Percentiles rank a stretch among this genome's conserved stretches.
phyloP scores from a whole-genome alignment of 2,888 invertebrate genomes.

The Malacosoma neustria region DNA sequence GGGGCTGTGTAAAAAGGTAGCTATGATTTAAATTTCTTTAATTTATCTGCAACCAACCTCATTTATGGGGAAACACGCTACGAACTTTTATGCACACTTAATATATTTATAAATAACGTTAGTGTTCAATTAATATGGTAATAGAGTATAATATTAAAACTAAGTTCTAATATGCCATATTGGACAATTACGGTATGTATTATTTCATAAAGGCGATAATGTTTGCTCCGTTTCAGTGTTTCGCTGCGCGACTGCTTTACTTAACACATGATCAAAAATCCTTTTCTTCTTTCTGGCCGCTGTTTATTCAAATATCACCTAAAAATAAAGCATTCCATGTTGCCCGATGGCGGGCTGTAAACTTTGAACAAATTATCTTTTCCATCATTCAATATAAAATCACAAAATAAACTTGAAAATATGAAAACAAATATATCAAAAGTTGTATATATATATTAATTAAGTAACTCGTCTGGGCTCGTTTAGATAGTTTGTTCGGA shows the following conservation, averaged over 20 bases:
- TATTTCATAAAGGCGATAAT: constrained; percentile 33
- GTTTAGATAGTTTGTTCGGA: constrained; percentile 69
- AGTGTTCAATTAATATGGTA: no score
- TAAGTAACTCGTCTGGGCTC: constrained; percentile 8
- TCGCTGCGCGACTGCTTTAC: constrained; percentile 61
- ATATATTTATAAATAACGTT: no score
- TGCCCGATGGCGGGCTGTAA: constrained; percentile 47
- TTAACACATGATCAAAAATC: constrained; percentile 80
- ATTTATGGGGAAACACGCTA: no score
- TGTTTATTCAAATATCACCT: constrained; percentile 64
- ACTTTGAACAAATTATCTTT: constrained; percentile 73
- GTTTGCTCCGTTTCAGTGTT: constrained; percentile 72
- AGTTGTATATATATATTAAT: constrained; percentile 21
- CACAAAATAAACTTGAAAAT: constrained; percentile 17
- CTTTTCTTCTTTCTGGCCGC: constrained; percentile 76
- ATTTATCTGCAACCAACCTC: no score
- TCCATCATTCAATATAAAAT: constrained; percentile 18
- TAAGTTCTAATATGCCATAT: no score
- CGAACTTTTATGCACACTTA: no score
- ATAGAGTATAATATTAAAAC: no score
- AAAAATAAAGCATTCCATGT: constrained; percentile 69
- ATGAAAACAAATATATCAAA: constrained; percentile 13
- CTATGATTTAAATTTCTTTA: no score
- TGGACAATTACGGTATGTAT: no score
- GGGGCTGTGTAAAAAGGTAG: no score